These are phyloP conservation scores for Sipunculus nudus DNA, from an alignment of 2,888 invertebrate genomes.

Conservation along the genomic window DNA sequence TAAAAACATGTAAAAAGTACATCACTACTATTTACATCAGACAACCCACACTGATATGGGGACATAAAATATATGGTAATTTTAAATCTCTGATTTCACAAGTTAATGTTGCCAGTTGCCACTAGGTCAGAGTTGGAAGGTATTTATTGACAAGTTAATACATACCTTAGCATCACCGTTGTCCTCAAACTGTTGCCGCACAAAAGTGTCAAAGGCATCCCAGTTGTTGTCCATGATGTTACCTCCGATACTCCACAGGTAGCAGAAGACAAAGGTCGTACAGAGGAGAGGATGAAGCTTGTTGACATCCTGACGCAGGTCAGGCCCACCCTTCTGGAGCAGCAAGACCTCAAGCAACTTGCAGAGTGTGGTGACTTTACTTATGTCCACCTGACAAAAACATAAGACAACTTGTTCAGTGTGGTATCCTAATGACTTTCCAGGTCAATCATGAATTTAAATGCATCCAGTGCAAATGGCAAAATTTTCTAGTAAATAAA, in stretches of 20 bases:
- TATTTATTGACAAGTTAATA: no score
- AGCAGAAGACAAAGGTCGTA: constrained; percentile 83
- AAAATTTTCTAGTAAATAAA: no score
- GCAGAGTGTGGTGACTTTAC: constrained; percentile 82
- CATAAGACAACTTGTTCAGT: neutral
- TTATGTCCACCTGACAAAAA: constrained; percentile 77
- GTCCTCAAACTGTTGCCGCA: constrained; percentile 78
- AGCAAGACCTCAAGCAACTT: constrained; percentile 78
- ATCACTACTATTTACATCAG: no score
- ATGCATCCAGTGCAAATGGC: no score
- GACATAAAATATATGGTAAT: no score
- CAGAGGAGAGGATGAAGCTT: constrained; percentile 74
- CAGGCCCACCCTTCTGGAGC: constrained; percentile 72
- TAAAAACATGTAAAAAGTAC: no score
- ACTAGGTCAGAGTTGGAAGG: no score
- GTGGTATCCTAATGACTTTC: no score
- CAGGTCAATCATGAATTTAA: no score
- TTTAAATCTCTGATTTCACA: no score
- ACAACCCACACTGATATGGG: no score
- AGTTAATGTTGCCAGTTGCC: no score
- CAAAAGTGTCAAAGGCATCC: constrained; percentile 76
- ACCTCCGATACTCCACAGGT: constrained; percentile 87
- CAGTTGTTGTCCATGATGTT: constrained; percentile 79
- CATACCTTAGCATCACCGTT: constrained; percentile 74
- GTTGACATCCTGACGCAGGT: constrained; percentile 71